These are phyloP conservation scores for Brachypalpus laphriformis DNA, from an alignment of 2,888 invertebrate species.

Conservation along the genomic window DNA sequence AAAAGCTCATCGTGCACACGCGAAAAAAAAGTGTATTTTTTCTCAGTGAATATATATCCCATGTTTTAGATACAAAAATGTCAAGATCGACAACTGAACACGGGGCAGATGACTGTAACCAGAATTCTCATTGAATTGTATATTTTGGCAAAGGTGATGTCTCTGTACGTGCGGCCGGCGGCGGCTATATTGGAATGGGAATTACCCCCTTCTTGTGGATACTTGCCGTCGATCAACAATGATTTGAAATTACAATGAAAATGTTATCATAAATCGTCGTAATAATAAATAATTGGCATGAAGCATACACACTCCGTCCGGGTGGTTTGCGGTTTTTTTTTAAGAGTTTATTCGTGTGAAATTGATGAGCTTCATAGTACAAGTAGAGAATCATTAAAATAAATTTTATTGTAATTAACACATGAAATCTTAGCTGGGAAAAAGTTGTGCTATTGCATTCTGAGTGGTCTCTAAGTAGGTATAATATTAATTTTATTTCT, in stretches of 20 bases:
- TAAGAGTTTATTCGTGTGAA: neutral
- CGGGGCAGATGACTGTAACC: slow-evolving; percentile 1
- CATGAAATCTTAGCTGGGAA: neutral
- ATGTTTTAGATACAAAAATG: neutral
- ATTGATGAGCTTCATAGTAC: neutral
- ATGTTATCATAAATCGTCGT: slow-evolving; percentile 23
- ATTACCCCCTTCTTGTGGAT: neutral
- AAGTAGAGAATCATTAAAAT: neutral
- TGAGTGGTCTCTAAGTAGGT: neutral
- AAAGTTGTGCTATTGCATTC: neutral
- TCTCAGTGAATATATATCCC: neutral
- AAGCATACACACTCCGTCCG: neutral
- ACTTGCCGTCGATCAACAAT: slow-evolving; percentile 9
- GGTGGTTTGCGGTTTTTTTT: slow-evolving; percentile 1
- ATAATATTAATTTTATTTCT: neutral
- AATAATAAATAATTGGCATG: slow-evolving; percentile 37
- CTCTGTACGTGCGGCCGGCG: neutral
- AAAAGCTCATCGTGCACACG: neutral
- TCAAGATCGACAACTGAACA: slow-evolving; percentile 21
- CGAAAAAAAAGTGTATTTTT: neutral
- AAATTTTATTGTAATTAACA: slow-evolving; percentile 18
- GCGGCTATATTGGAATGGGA: neutral
- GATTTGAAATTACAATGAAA: slow-evolving; percentile 19
- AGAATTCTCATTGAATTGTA: slow-evolving; percentile 6
- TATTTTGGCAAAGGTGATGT: slow-evolving; percentile 30